Evolutionary conservation across 2,797 vertebrate genomes (phyloP).

Genomic region (Poliocrania exsul): DNA sequence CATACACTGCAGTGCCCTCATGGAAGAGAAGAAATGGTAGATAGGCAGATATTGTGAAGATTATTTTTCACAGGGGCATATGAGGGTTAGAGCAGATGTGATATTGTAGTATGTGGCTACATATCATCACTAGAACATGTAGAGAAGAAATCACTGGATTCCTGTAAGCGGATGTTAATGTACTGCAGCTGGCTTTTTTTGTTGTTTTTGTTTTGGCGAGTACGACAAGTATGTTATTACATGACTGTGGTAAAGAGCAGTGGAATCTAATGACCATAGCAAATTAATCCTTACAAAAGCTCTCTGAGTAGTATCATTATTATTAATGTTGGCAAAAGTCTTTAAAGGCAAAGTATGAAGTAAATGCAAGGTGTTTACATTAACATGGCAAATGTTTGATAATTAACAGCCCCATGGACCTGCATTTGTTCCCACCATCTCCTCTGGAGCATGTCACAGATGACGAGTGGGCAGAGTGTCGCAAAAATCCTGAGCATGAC

Average conservation of each 20-base stretch:
- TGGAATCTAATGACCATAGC: slow-evolving; percentile 16
- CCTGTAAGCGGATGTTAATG: fast-evolving
- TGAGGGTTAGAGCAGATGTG: background rate
- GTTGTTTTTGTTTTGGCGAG: background rate
- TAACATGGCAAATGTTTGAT: background rate
- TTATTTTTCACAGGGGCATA: background rate
- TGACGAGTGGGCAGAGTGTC: background rate
- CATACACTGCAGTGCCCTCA: background rate
- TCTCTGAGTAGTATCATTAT: background rate
- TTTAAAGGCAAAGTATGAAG: slow-evolving; percentile 17
- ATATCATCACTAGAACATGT: background rate
- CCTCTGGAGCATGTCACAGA: background rate
- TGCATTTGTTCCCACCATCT: background rate
- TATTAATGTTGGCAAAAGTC: slow-evolving; percentile 24
- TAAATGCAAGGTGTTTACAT: background rate
- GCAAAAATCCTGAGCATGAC: background rate
- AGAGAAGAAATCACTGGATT: background rate
- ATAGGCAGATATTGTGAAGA: background rate
- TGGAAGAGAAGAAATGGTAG: background rate
- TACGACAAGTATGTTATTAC: background rate
- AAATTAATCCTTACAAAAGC: slow-evolving; percentile 51
- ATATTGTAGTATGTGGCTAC: background rate
- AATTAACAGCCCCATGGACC: background rate
- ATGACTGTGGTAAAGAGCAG: background rate
- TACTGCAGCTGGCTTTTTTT: background rate